Evolutionary conservation across 2,797 vertebrate species (phyloP).

Genomic region (Monodelphis domestica): DNA sequence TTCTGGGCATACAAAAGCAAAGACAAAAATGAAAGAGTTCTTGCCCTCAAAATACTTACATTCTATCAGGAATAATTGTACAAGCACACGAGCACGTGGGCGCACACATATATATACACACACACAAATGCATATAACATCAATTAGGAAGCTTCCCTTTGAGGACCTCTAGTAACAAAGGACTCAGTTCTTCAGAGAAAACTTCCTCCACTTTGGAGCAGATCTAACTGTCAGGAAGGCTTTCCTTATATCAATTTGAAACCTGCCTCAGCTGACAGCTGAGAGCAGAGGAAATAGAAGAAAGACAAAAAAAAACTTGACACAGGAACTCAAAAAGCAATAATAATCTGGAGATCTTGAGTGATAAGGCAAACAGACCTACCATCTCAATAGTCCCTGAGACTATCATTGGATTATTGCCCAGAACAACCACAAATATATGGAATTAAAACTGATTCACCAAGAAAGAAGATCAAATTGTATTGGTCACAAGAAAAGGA

Average conservation of each 20-base stretch:
- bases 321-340: neutral
- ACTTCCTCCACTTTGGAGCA: neutral
- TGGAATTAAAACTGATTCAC: neutral
- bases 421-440: neutral
- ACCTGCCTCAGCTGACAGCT: neutral
- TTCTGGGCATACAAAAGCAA: neutral
- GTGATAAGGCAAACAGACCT: neutral
- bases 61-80: neutral
- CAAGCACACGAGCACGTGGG: too few species aligned
- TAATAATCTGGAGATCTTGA: neutral
- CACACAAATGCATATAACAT: neutral
- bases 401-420: neutral
- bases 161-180: neutral
- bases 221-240: neutral
- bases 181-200: neutral
- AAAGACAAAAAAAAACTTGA: neutral
- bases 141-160: neutral
- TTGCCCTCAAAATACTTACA: neutral
- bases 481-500: neutral
- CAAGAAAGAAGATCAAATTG: neutral
- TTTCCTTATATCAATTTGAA: neutral
- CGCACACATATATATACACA: neutral
- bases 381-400: neutral
- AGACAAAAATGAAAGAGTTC: neutral
- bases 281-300: neutral